Evolutionary conservation across 2,113 vertebrate genomes (phyloP).

Genomic region (Strix uralensis): DNA sequence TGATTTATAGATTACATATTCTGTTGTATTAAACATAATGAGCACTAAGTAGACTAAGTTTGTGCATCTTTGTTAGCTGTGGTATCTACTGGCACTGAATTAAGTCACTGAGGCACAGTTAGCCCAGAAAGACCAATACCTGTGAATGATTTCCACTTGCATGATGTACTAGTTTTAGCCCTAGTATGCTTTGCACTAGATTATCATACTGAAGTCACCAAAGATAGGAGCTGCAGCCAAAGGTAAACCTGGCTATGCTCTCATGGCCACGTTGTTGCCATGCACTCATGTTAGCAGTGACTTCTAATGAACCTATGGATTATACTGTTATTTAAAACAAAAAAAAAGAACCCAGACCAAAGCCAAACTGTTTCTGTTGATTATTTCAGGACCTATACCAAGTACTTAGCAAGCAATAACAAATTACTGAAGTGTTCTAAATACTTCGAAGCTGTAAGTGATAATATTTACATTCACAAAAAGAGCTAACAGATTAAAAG

Average conservation of each 20-base stretch:
- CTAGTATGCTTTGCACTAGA: neutral
- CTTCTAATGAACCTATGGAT: neutral
- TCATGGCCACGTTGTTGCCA: neutral
- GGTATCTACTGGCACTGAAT: neutral
- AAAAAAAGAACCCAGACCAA: neutral
- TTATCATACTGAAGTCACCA: neutral
- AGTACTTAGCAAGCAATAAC: neutral
- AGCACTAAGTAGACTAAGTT: neutral
- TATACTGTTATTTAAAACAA: neutral
- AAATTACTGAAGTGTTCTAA: neutral
- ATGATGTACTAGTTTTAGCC: accelerated
- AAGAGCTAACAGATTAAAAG: neutral
- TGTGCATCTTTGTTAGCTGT: neutral
- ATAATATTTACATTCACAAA: neutral
- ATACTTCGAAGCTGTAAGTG: neutral
- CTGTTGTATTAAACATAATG: neutral
- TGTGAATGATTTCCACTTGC: accelerated
- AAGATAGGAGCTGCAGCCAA: neutral
- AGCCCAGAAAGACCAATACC: neutral
- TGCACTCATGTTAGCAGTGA: neutral
- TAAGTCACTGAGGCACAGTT: neutral
- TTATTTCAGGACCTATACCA: neutral
- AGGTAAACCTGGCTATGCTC: neutral
- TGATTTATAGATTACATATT: neutral
- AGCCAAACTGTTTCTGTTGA: neutral